Evolutionary conservation across 2,888 invertebrate species (phyloP).

Genomic region (Meloe dianella): DNA sequence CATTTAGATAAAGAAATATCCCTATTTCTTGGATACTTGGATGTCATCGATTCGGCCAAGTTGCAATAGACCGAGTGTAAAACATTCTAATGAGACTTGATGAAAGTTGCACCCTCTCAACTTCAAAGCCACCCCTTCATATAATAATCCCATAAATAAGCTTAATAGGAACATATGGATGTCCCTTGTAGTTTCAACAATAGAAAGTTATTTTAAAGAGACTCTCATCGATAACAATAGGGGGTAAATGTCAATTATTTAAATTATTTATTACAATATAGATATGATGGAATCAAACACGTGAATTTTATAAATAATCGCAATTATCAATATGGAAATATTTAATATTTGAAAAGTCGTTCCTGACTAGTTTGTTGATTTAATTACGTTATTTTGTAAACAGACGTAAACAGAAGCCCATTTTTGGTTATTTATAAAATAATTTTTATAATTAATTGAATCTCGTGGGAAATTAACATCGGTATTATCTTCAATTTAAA

Average conservation of each 20-base stretch:
- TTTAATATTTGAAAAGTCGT: too few relatives aligned
- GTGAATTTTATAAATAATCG: neutral
- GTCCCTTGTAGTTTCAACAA: neutral
- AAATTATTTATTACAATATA: neutral
- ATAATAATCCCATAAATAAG: neutral
- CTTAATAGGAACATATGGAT: constrained; percentile 3
- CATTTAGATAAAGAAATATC: too few relatives aligned
- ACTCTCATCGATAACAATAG: neutral
- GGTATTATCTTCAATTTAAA: constrained; percentile 1
- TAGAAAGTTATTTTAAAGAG: neutral
- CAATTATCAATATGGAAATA: too few relatives aligned
- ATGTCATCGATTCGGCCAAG: too few relatives aligned
- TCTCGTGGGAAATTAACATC: neutral
- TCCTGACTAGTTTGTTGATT: too few relatives aligned
- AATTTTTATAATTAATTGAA: neutral
- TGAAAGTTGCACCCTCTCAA: neutral
- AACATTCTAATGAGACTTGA: neutral
- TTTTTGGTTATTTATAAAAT: too few relatives aligned
- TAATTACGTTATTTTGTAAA: too few relatives aligned
- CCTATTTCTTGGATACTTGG: too few relatives aligned
- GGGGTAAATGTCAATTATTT: neutral
- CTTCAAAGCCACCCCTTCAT: neutral
- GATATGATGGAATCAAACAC: neutral
- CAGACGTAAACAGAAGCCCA: too few relatives aligned
- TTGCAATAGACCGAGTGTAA: neutral